Evolutionary conservation across 2,797 vertebrate species (phyloP), one percentile per base, ranked within the genome.

Genomic region (Thaleichthys pacificus): DNA sequence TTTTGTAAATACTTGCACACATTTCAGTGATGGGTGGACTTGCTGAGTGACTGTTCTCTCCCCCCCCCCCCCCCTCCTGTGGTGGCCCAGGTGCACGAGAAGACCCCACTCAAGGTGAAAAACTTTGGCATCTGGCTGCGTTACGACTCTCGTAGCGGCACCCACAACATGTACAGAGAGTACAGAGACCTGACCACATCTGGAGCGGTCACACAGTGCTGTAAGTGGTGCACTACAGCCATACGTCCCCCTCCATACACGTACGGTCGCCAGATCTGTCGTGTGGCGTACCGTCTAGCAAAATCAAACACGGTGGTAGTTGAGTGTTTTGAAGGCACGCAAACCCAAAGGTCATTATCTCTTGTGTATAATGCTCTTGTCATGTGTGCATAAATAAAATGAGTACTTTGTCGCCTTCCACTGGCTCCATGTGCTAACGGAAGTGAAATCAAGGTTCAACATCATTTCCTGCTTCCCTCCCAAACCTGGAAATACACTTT

Each of bases 151-250:
- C 95, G 97, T 14, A 98, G 97, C 0, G 97, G 97, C 66, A 99
- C 97, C 56, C 97, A 99, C 93, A 99, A 99, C 89, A 99, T 99
- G 97, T 99, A 99, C 93, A 93, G 97, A 58, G 97, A 99, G 90
- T 99, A 99, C 93, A 87, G 97, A 47, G 97, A 99, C 85, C 85
- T 99, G 91, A 97, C 95, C 84, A 99, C 97, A 0, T 96, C 97
- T 0, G 97, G 93, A 76, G 97, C 97, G 0, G 97, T 99, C 87
- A 99, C 97, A 12, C 96, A 97, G 91, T 99, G 97, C 94, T 99
- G 97, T 99, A 86, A 96, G 97, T 94, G 69, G 2, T 24, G 47
- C 51, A 15, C 17, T 6, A 19, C 2, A 6, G 6, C 51, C 14
- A n/a, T 17, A 21, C 3, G 3, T 11, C 54, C 14, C 49, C 11